Evolutionary conservation across 2,888 invertebrate genomes (phyloP).

Genomic region (Andrena trimmerana): DNA sequence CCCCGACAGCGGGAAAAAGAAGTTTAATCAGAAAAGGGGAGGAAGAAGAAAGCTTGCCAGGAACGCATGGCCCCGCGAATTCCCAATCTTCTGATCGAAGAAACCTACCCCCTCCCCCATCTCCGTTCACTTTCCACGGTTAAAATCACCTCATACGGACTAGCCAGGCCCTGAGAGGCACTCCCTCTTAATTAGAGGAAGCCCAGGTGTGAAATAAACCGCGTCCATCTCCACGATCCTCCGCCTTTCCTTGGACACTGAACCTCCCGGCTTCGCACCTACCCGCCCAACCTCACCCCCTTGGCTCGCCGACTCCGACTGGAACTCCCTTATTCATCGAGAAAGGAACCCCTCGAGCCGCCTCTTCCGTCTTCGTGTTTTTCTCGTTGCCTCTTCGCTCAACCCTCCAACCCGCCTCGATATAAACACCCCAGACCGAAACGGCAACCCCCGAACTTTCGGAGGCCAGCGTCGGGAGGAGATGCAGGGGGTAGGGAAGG

Average conservation of each 20-base stretch:
- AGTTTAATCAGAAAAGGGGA: constrained; percentile 18
- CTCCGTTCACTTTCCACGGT: constrained; percentile 28
- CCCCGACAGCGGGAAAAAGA: too few relatives aligned
- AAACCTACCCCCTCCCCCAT: constrained; percentile 1
- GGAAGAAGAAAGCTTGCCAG: neutral
- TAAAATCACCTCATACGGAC: constrained; percentile 42
- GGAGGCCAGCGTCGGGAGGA: constrained; percentile 16
- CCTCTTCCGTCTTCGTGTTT: constrained; percentile 50
- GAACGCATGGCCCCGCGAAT: constrained; percentile 11
- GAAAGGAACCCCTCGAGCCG: constrained; percentile 57
- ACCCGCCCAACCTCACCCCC: constrained; percentile 45
- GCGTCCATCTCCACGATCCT: constrained; percentile 63
- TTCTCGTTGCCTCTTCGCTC: constrained; percentile 61
- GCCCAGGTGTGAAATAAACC: constrained; percentile 72
- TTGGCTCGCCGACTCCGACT: constrained; percentile 29
- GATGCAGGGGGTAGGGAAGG: neutral
- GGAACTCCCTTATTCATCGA: constrained; percentile 75
- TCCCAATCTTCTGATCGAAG: constrained; percentile 38
- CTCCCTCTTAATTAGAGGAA: constrained; percentile 71
- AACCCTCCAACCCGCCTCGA: constrained; percentile 56
- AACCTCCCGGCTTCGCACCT: constrained; percentile 73
- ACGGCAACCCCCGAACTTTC: constrained; percentile 3
- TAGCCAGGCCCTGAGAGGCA: constrained; percentile 33
- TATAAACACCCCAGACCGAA: constrained; percentile 64
- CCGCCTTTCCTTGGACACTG: constrained; percentile 46